Evolutionary conservation across 2,888 invertebrate species (phyloP), one percentile per base, ranked within the genome.

Genomic region (Drosophila kokeensis): DNA sequence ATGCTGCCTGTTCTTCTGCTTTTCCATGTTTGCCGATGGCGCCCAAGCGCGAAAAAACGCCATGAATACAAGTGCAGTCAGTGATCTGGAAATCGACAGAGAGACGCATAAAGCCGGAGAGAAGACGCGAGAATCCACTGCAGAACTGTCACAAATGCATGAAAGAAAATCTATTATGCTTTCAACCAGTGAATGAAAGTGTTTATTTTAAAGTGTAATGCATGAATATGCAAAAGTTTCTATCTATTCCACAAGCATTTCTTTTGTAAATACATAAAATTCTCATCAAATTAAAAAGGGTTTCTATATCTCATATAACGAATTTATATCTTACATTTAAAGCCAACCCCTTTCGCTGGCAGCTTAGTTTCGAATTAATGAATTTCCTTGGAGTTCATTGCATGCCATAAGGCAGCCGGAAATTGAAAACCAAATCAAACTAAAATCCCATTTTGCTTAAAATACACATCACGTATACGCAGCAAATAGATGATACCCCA

Each of bases 381-480:
- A 70, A 69, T 78, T 75, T 74, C 42, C 64, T 67, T 61, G 64
- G 58, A 75, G 64, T 64, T 74, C 73, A 58, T 36, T 72, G 73
- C 64, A 61, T 58, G 71, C 60, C 54, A 64, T 53, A 67, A 55
- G 63, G 75, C 79, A 84, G 79, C 79, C 72, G 84, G 88, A 86
- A 88, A 86, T 86, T 86, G 87, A 88, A 88, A 86, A 79, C 62
- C 79, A 68, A 83, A 82, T 82, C 73, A 77, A 86, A 81, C 73
- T 71, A 66, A 80, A 76, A 65, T 71, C 61, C 54, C 38, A 60
- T 65, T 80, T 75, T 72, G 69, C 60, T 81, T 85, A 66, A 73
- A 81, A 87, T 73, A 83, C 87, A 79, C 53, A 86, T 82, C 86
- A 86, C 88, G 87, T 88, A 88, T 88, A 88, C 81, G 73, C 86